Conservation (phyloP, 2,888 invertebrate genomes). For the Agrotis exclamationis region DNA sequence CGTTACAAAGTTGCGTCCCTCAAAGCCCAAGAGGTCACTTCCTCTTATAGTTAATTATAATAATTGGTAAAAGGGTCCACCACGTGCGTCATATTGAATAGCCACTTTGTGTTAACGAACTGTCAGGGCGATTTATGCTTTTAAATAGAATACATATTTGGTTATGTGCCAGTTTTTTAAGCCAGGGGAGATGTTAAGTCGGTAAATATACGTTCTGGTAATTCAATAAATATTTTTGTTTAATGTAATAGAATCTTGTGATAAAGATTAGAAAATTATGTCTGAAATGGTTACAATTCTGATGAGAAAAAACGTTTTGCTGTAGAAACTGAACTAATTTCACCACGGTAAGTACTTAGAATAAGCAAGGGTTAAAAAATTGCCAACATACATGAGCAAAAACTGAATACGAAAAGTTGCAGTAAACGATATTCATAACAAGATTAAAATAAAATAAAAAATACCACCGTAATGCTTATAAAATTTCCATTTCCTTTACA, state of each 20-base stretch:
- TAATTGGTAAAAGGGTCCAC: conserved; percentile 85
- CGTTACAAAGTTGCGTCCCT: conserved; percentile 83
- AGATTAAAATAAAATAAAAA: conserved; percentile 3
- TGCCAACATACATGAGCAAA: not conserved
- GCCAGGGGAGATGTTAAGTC: not conserved
- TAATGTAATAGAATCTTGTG: too few relatives aligned
- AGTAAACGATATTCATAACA: not conserved
- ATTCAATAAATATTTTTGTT: too few relatives aligned
- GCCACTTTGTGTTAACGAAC: conserved; percentile 73
- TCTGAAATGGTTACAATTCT: not conserved
- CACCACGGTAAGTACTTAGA: not conserved
- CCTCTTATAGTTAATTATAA: conserved; percentile 90
- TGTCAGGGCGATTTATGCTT: conserved; percentile 57
- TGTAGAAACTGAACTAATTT: too few relatives aligned
- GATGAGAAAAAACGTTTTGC: not conserved
- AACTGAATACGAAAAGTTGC: not conserved
- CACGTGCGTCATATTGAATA: conserved; percentile 74
- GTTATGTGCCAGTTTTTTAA: conserved; percentile 14
- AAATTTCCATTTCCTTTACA: conserved; percentile 51
- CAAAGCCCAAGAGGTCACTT: conserved; percentile 88
- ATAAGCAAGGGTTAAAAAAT: not conserved
- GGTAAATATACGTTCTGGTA: not conserved
- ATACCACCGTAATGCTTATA: conserved; percentile 8
- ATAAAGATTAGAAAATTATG: not conserved
- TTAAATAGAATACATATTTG: conserved; percentile 50